Evolutionary conservation across 2,113 vertebrate genomes (phyloP).

Genomic region (Hydrolagus affinis): DNA sequence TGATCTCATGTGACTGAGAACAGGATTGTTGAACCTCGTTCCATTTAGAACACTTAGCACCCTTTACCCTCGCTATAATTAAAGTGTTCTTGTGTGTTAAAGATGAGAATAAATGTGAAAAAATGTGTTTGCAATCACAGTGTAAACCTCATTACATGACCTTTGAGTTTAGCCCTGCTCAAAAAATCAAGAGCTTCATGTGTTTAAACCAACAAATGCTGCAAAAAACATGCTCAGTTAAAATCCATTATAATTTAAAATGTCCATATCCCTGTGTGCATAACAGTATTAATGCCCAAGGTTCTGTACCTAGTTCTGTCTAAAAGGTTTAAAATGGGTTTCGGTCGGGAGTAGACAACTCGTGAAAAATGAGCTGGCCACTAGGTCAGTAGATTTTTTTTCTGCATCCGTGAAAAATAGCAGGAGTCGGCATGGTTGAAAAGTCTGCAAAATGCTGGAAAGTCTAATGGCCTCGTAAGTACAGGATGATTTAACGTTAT

Average conservation of each 20-base stretch:
- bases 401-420: slow-evolving; percentile 21
- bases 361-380: slow-evolving; percentile 23
- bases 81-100: neutral
- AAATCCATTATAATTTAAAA: slow-evolving; percentile 16
- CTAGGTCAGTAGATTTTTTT: slow-evolving; percentile 20
- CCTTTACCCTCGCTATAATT: neutral
- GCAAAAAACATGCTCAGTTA: neutral
- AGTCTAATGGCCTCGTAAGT: neutral
- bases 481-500: slow-evolving; percentile 14
- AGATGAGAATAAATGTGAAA: neutral
- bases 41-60: neutral
- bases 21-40: neutral
- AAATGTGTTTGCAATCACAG: neutral
- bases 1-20: neutral
- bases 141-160: neutral
- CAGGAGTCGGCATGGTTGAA: neutral
- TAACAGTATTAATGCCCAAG: neutral
- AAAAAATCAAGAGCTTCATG: neutral
- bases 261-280: neutral
- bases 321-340: slow-evolving; percentile 11
- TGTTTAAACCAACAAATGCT: neutral
- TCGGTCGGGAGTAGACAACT: neutral
- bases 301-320: neutral
- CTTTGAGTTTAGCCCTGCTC: neutral
- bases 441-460: neutral